Conservation (phyloP, 2,888 invertebrate species). For the Macrosiphum euphorbiae region DNA sequence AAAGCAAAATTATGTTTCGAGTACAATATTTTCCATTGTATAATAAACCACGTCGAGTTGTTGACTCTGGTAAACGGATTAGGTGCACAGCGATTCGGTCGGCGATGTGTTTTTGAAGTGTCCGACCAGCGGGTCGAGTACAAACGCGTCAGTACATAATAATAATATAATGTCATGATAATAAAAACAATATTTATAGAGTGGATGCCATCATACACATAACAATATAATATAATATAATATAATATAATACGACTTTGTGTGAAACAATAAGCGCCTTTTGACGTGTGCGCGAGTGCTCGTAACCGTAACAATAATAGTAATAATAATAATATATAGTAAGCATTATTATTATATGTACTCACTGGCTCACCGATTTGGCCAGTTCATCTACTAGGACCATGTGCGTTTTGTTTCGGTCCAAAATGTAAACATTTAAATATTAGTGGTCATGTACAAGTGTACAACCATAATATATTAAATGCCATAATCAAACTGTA, state of each 20-base stretch:
- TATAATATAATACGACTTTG: neutral
- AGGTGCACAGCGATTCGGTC: neutral
- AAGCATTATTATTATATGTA: neutral
- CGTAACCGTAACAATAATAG: neutral
- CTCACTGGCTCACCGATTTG: neutral
- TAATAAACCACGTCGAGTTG: neutral
- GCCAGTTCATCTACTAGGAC: neutral
- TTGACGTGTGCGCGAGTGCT: neutral
- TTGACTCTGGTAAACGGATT: neutral
- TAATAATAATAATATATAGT: neutral
- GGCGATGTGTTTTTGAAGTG: neutral
- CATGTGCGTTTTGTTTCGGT: neutral
- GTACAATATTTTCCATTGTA: neutral
- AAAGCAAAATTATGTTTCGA: neutral
- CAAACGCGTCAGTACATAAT: neutral
- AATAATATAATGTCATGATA: neutral
- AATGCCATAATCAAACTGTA: neutral
- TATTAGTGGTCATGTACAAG: neutral
- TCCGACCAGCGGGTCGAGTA: neutral
- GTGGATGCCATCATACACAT: no score
- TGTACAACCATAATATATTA: neutral
- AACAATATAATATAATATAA: neutral
- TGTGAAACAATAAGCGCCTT: neutral
- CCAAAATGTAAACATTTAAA: neutral
- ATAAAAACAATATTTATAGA: neutral